Conservation (phyloP, 2,797 vertebrate genomes). For the Urosaurus nigricauda region DNA sequence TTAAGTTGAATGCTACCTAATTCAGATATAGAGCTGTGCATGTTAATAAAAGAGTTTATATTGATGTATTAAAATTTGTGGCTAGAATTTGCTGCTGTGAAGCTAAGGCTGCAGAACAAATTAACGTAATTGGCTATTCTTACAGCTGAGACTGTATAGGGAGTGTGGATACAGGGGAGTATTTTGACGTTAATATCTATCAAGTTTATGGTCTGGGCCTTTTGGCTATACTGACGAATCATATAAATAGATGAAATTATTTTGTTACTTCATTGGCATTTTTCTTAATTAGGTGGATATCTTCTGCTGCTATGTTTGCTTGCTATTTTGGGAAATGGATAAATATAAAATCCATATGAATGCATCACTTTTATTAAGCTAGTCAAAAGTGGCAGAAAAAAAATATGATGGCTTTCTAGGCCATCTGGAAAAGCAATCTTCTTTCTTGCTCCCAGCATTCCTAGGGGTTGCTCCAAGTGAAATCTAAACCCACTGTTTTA, state of each 20-base stretch:
- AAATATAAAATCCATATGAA: neutral
- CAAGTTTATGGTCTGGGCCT: neutral
- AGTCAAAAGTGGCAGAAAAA: neutral
- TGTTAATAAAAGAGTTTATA: constrained; percentile 34
- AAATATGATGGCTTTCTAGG: neutral
- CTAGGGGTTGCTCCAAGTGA: neutral
- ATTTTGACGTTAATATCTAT: constrained; percentile 24
- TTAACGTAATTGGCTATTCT: neutral
- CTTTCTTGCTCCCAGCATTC: neutral
- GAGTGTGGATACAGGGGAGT: neutral
- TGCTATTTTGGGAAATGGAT: constrained; percentile 1
- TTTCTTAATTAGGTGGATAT: neutral
- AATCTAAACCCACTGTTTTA: neutral
- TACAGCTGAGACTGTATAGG: constrained; percentile 8
- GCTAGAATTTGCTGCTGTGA: constrained; percentile 30
- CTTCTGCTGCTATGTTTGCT: neutral
- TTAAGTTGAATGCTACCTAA: constrained; percentile 21
- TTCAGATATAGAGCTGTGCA: constrained; percentile 8
- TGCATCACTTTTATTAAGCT: neutral
- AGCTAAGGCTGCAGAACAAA: constrained; percentile 30
- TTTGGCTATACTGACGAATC: constrained; percentile 10
- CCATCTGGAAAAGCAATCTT: neutral
- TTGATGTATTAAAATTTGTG: constrained; percentile 43
- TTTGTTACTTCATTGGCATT: constrained; percentile 2
- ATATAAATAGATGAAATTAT: constrained; percentile 16